A percentile compares a stretch with the other conserved stretches of the same genome.
Evolutionary conservation across 2,888 invertebrate genomes (phyloP).

Genomic region (Drosophila greeni): DNA sequence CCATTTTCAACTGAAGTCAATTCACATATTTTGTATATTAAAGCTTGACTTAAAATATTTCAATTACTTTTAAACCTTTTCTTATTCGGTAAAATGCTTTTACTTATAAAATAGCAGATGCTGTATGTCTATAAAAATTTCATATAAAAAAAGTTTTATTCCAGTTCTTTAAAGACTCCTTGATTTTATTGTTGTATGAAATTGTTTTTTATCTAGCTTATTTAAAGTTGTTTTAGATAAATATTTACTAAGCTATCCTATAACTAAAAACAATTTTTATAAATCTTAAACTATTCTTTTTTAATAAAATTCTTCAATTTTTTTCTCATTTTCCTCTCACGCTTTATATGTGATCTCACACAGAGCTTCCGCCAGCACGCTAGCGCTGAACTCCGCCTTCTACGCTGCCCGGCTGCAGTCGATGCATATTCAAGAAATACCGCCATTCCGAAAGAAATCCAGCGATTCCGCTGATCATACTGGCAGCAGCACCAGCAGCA

Average conservation of each 20-base stretch:
- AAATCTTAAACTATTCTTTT: not conserved
- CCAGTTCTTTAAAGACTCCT: not conserved
- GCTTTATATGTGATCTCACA: slow-evolving; percentile 39
- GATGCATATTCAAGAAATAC: slow-evolving; percentile 79
- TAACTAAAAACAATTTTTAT: not conserved
- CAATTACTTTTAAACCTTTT: not conserved
- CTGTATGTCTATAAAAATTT: not conserved
- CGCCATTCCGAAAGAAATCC: slow-evolving; percentile 79
- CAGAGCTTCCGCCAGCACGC: slow-evolving; percentile 76
- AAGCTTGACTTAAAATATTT: not conserved
- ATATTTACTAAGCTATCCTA: not conserved
- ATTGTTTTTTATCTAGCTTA: not conserved
- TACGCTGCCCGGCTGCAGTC: slow-evolving; percentile 64
- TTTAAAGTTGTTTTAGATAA: not conserved
- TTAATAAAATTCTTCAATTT: not conserved
- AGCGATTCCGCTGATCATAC: slow-evolving; percentile 75
- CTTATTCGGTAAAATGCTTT: not conserved
- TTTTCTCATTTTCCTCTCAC: slow-evolving; percentile 19
- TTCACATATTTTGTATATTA: slow-evolving; percentile 4
- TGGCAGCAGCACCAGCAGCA: slow-evolving; percentile 76
- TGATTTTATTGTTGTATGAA: too few relatives aligned
- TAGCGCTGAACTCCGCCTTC: slow-evolving; percentile 68
- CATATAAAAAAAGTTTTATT: not conserved
- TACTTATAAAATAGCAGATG: not conserved
- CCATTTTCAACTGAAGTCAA: not conserved